These are phyloP conservation scores for Pocillopora grandis DNA, from an alignment of 92 coral and sea anemone genomes.

Conservation along the genomic window DNA sequence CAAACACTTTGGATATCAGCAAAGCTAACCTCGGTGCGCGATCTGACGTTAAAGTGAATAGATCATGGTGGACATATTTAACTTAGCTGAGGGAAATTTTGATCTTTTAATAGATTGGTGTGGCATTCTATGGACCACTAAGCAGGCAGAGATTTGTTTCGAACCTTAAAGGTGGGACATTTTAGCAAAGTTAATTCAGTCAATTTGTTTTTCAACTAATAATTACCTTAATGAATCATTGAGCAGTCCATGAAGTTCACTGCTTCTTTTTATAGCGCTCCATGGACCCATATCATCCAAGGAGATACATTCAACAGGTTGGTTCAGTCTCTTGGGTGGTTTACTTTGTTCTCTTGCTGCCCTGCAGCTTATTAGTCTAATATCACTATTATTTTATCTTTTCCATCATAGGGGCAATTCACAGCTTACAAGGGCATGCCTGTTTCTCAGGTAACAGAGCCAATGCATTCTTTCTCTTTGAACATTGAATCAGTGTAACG, in stretches of 20 bases:
- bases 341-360: background rate
- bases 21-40: no score
- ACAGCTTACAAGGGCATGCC: constrained; percentile 74
- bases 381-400: background rate
- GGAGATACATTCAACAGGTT: constrained; percentile 24
- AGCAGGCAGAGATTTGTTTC: constrained; percentile 61
- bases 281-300: constrained; percentile 33
- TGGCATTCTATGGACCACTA: constrained; percentile 67
- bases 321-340: background rate
- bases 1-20: no score
- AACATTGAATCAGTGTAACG: background rate
- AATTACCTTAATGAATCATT: background rate
- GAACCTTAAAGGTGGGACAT: constrained; percentile 65
- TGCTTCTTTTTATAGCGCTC: constrained; percentile 7
- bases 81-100: background rate
- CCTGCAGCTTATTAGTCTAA: background rate
- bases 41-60: background rate
- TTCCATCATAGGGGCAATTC: constrained; percentile 59
- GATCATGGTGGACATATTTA: background rate
- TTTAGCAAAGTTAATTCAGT: background rate
- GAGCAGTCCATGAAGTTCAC: background rate
- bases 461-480: background rate
- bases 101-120: constrained; percentile 39
- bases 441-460: constrained; percentile 58
- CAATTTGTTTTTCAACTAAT: background rate